phyloP scores from a whole-genome alignment of 2,797 vertebrate genomes.

The Champsocephalus gunnari region DNA sequence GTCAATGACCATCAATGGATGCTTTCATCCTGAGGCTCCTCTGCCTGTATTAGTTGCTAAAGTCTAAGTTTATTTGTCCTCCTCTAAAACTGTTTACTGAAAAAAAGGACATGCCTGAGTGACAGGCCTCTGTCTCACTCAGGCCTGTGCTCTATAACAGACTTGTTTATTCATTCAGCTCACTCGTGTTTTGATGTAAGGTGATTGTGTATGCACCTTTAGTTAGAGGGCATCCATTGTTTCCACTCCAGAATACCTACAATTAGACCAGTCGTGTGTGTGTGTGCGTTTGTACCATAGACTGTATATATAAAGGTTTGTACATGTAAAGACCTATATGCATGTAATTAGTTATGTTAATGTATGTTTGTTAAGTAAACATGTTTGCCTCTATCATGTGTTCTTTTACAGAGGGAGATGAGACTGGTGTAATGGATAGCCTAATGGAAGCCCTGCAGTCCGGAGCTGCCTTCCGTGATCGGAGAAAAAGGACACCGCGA shows the following conservation, averaged over 20 bases:
- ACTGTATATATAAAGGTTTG: no score
- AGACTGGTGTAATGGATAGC: constrained; percentile 99
- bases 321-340: not conserved
- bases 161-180: constrained; percentile 30
- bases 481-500: constrained; percentile 94
- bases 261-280: not conserved
- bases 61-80: constrained; percentile 70
- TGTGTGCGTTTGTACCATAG: not conserved
- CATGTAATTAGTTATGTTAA: not conserved
- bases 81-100: constrained; percentile 55
- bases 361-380: constrained; percentile 41
- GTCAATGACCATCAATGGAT: constrained; percentile 84
- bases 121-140: constrained; percentile 49
- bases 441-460: constrained; percentile 97
- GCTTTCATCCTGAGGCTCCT: constrained; percentile 81
- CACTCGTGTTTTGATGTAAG: constrained; percentile 14
- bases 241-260: not conserved
- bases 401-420: constrained; percentile 91
- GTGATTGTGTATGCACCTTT: constrained; percentile 16
- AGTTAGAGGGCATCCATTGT: not conserved
- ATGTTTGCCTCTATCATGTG: constrained; percentile 35
- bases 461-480: constrained; percentile 96
- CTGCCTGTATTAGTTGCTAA: constrained; percentile 70
- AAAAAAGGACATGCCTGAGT: constrained; percentile 38
- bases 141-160: constrained; percentile 23